Evolutionary conservation across 2,888 invertebrate species (phyloP).

Genomic region (Hyles lineata): DNA sequence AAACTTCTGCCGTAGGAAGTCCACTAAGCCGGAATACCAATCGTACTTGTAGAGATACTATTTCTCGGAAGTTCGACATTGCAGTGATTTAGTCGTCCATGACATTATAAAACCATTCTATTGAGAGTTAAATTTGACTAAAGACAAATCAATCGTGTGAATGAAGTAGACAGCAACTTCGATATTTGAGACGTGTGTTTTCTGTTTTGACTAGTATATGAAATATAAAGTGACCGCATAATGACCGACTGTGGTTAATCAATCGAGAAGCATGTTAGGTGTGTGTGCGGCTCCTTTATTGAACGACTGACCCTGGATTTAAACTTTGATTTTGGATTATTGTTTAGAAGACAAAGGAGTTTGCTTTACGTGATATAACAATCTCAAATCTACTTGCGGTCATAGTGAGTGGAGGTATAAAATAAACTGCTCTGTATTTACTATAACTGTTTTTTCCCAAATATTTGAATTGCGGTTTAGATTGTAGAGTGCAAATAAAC

Average conservation of each 20-base stretch:
- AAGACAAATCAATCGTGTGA: background rate
- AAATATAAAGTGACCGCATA: constrained; percentile 46
- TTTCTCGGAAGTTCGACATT: background rate
- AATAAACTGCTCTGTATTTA: no score
- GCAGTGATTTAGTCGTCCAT: background rate
- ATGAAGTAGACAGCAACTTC: background rate
- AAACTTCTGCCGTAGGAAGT: no score
- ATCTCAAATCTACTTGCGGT: background rate
- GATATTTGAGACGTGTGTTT: constrained; percentile 3
- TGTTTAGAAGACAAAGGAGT: background rate
- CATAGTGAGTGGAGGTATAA: background rate
- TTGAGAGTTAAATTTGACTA: background rate
- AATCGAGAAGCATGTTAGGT: constrained; percentile 35
- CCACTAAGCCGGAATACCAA: no score
- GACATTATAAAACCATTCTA: constrained; percentile 12
- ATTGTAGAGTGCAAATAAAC: background rate
- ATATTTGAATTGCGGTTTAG: no score
- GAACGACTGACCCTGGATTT: constrained; percentile 23
- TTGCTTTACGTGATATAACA: background rate
- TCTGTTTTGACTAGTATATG: background rate
- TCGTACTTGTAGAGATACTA: no score
- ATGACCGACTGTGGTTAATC: constrained; percentile 42
- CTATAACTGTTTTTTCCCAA: no score
- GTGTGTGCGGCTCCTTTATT: constrained; percentile 17
- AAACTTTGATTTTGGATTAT: background rate